A percentile compares a stretch with the other conserved stretches of the same genome.
Conservation (phyloP, 2,113 vertebrate species). For the Scatophagus argus region DNA sequence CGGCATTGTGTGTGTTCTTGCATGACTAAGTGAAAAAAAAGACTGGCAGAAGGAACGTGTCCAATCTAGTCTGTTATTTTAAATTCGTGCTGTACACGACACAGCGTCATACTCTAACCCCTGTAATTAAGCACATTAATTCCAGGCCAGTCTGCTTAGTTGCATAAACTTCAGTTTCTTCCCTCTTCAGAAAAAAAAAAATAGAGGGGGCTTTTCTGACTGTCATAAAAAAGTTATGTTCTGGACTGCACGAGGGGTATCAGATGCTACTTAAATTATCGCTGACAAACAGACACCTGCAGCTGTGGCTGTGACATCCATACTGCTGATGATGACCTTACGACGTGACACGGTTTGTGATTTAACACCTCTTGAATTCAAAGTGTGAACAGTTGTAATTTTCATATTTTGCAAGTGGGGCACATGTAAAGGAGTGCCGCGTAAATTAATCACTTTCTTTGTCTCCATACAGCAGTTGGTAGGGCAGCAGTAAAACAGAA, state of each 20-base stretch:
- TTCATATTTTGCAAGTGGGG: neutral
- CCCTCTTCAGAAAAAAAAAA: neutral
- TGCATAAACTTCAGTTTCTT: neutral
- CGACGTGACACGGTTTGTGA: neutral
- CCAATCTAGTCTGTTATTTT: neutral
- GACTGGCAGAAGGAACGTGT: neutral
- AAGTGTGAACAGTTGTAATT: slow-evolving; percentile 7
- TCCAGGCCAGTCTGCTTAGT: neutral
- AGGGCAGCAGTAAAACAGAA: neutral
- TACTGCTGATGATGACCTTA: slow-evolving; percentile 32
- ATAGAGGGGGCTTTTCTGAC: slow-evolving; percentile 36
- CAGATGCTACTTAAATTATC: slow-evolving; percentile 46
- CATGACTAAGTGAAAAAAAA: neutral
- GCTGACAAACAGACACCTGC: slow-evolving; percentile 56
- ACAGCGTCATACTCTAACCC: neutral
- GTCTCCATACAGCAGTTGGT: neutral
- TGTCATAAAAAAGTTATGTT: slow-evolving; percentile 52
- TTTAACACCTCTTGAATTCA: slow-evolving; percentile 17
- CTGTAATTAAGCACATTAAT: slow-evolving; percentile 12
- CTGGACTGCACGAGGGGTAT: slow-evolving; percentile 48
- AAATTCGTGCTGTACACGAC: neutral
- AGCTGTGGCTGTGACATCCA: slow-evolving; percentile 45
- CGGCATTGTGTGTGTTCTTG: neutral
- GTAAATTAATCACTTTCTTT: neutral
- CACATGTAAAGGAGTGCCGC: too few species aligned